Evolutionary conservation across 2,888 invertebrate species (phyloP).

Genomic region (Machimus rusticus): DNA sequence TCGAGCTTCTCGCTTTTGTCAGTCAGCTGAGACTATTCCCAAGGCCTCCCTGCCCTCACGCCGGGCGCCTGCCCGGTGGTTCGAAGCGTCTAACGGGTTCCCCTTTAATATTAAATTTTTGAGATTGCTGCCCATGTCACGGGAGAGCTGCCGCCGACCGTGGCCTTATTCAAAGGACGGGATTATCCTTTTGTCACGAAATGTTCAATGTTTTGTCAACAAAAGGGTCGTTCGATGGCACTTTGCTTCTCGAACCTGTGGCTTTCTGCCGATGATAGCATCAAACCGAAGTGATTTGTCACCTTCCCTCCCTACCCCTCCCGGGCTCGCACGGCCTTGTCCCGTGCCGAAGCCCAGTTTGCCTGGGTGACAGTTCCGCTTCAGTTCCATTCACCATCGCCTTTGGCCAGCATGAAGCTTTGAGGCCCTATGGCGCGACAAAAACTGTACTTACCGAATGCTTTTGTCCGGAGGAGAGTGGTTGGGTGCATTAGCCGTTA

Average conservation of each 20-base stretch:
- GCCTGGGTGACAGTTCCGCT: background rate
- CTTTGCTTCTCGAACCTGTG: slow-evolving; percentile 1
- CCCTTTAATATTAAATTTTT: slow-evolving; percentile 36
- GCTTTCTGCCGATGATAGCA: slow-evolving; percentile 26
- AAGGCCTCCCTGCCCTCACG: background rate
- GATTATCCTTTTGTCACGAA: slow-evolving; percentile 36
- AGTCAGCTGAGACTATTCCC: background rate
- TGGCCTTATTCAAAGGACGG: background rate
- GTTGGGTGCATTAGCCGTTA: background rate
- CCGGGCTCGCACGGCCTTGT: background rate
- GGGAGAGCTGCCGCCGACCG: background rate
- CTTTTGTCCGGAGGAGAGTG: background rate
- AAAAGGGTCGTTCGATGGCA: slow-evolving; percentile 21
- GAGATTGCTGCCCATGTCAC: background rate
- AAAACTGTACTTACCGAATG: background rate
- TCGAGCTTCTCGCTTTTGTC: background rate
- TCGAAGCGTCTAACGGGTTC: background rate
- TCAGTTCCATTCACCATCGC: background rate
- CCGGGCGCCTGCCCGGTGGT: background rate
- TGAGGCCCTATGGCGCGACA: background rate
- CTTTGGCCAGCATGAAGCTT: background rate
- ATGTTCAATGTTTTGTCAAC: slow-evolving; percentile 36
- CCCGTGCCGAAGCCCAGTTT: background rate
- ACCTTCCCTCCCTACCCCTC: background rate
- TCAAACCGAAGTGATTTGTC: slow-evolving; percentile 34